Percentiles rank a stretch among this genome's conserved stretches.
phyloP scores from a whole-genome alignment of 2,797 vertebrate species.

The Enteromius unitaeniatus region DNA sequence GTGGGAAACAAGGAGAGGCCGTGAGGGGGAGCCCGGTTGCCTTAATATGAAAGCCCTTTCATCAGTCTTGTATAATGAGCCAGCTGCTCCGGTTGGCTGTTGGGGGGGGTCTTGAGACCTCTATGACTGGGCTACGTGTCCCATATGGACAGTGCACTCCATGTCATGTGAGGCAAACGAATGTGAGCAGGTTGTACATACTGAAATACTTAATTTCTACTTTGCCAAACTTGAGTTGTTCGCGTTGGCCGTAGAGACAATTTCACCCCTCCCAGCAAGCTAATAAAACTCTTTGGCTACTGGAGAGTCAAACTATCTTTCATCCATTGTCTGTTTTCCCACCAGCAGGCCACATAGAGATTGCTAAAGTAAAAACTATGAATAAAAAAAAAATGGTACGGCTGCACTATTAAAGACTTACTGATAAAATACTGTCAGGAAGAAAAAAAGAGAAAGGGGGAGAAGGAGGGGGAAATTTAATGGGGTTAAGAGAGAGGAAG shows the following conservation, averaged over 20 bases:
- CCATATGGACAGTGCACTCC: constrained; percentile 38
- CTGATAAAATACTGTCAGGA: constrained; percentile 49
- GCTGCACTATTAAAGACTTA: constrained; percentile 55
- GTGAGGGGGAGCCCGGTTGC: constrained; percentile 45
- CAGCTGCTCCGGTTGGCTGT: constrained; percentile 62
- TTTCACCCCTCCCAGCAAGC: constrained; percentile 56
- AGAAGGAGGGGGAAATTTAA: constrained; percentile 17
- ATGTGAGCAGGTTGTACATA: constrained; percentile 40
- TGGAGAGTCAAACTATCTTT: constrained; percentile 69
- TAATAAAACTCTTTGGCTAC: constrained; percentile 69
- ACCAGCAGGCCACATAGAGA: constrained; percentile 63
- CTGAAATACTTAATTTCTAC: constrained; percentile 63
- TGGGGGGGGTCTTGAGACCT: constrained; percentile 31
- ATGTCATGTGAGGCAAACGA: constrained; percentile 50
- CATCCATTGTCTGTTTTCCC: constrained; percentile 62
- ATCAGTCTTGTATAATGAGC: constrained; percentile 69
- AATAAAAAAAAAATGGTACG: constrained; percentile 45
- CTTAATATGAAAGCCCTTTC: constrained; percentile 69
- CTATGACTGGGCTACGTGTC: constrained; percentile 48
- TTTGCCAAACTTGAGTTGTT: constrained; percentile 49
- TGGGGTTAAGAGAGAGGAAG: constrained; percentile 31
- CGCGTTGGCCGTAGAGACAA: constrained; percentile 49
- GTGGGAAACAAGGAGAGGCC: constrained; percentile 31
- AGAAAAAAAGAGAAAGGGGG: constrained; percentile 30
- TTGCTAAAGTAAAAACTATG: constrained; percentile 55